Percentiles rank a stretch among this genome's conserved stretches.
These are phyloP conservation scores for Apodemus speciosus DNA, from an alignment of 2,113 vertebrate species.

Conservation along the genomic window DNA sequence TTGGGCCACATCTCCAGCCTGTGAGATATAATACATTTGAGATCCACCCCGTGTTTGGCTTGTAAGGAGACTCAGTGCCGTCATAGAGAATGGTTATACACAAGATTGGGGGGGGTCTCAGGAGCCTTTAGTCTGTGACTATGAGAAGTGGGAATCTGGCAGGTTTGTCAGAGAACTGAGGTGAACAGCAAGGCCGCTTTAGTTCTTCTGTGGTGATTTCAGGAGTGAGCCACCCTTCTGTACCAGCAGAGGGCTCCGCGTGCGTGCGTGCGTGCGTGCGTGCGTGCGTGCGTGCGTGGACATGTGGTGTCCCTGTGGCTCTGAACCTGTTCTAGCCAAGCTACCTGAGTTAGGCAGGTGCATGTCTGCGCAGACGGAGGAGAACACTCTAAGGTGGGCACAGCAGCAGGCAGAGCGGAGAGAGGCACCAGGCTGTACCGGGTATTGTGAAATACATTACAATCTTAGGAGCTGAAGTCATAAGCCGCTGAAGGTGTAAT, in stretches of 20 bases:
- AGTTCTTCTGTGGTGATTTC: accelerated
- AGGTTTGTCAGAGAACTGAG: not conserved
- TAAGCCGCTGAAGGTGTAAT: not conserved
- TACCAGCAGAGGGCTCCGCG: conserved; percentile 49
- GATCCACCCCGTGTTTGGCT: not conserved
- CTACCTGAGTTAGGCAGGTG: not conserved
- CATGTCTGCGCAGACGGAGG: not conserved
- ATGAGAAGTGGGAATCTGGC: not conserved
- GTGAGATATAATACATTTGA: not conserved
- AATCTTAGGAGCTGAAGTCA: not conserved
- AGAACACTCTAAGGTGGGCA: not conserved
- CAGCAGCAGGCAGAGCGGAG: not conserved
- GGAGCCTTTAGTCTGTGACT: not conserved
- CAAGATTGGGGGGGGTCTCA: not conserved
- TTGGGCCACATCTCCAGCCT: not conserved
- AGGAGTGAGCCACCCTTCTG: not conserved
- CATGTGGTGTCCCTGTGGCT: not conserved
- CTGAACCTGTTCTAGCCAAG: not conserved
- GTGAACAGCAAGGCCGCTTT: not conserved
- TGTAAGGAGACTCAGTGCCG: not conserved
- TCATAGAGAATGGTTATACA: not conserved
- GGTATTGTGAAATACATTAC: not conserved
- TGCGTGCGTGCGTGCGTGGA: not conserved
- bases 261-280: not conserved
- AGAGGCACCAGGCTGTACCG: not conserved